Evolutionary conservation across 1,140 invertebrate species (phyloP), one percentile per base, ranked within the genome.

Genomic region (Drosophila busckii): DNA sequence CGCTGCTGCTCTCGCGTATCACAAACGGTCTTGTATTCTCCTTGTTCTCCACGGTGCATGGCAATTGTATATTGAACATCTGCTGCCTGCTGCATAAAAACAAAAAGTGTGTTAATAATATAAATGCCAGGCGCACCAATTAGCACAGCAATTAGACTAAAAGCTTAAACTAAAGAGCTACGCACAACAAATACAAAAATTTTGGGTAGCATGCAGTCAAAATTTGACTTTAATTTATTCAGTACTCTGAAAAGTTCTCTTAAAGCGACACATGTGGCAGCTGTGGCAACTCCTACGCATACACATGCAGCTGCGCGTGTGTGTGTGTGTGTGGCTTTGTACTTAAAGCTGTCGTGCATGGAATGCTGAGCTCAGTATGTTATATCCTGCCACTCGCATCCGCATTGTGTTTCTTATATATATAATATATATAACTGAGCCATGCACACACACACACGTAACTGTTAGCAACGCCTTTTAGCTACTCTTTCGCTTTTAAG

Each of bases 1-100:
- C 88, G 62, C 91, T 91, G 53, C 88, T 88, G 59, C 92, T 92
- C 70, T 92, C 91, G 31, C 91, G 88, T 70, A 92, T 91, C 37
- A 92, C 89, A 88, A 92, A 93, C n/a, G 94, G 94, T 54, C 93
- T 90, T 13, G 93, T 90, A 76, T 95, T 95, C 89, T 96, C 94
- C 87, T 95, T 96, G 88, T 95, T 95, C 86, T 95, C 94, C 71
- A 93, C 83, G 4, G 92, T 92, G 87, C 92, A 93, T 25, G 93
- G 92, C 58, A 94, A 87, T 19, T 91, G 88, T 34, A 93, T 88
- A 29, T 92, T 92, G 85, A 93, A 93, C 82, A 94, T 92, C 70
- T 94, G 93, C 48, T 94, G 93, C 86, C 94, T 93, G 76, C 90
- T 92, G 76, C 54, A 10, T 13, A 32, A 31, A 44, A 20, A 56